Percentiles rank a stretch among this genome's conserved stretches.
Conservation (phyloP, 2,113 vertebrate genomes). For the Ictalurus punctatus region DNA sequence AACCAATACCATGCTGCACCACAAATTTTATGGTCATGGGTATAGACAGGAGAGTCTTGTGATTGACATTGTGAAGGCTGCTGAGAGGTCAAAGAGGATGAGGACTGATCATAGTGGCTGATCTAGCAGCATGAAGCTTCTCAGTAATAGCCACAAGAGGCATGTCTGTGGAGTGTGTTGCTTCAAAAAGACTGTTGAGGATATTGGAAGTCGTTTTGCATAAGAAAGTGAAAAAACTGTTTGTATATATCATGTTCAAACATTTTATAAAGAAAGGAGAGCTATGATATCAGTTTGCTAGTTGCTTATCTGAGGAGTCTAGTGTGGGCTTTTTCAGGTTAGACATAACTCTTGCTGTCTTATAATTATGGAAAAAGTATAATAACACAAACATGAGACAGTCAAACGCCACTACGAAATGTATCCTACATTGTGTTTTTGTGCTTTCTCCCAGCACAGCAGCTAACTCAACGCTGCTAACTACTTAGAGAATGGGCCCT, state of each 20-base stretch:
- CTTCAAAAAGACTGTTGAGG: not conserved
- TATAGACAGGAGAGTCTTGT: not conserved
- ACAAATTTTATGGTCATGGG: not conserved
- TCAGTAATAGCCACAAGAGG: not conserved
- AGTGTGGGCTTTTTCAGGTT: not conserved
- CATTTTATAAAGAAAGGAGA: too few species aligned
- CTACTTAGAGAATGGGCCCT: constrained; percentile 56
- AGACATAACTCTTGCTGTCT: not conserved
- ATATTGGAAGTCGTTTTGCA: not conserved
- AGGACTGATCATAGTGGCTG: not conserved
- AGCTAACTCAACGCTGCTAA: not conserved
- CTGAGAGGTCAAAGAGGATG: not conserved
- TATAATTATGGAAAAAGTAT: not conserved
- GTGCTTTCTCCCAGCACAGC: not conserved
- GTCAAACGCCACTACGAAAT: not conserved
- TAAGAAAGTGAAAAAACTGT: not conserved
- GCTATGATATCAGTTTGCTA: not conserved
- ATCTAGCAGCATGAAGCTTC: not conserved
- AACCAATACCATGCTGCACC: not conserved
- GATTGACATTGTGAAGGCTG: not conserved
- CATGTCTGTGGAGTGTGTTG: not conserved
- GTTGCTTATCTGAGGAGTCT: not conserved
- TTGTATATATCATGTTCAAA: not conserved
- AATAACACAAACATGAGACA: not conserved
- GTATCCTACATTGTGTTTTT: not conserved